Evolutionary conservation across 1,140 invertebrate genomes (phyloP), one percentile per base, ranked within the genome.

Genomic region (Oscheius sp.): DNA sequence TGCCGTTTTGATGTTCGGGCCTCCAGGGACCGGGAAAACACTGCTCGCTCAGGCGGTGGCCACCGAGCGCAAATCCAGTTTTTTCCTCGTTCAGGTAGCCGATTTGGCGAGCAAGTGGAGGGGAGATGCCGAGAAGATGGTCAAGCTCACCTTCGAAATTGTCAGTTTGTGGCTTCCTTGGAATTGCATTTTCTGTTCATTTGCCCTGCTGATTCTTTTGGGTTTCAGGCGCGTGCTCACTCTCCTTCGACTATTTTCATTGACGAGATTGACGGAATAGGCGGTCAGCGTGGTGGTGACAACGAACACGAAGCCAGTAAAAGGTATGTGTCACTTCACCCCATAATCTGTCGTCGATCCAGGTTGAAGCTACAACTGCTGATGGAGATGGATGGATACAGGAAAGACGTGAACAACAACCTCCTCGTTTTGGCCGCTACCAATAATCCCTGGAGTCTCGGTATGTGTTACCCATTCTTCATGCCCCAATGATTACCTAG

Each of bases 361-460:
- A 88, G 96, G 82, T 94, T 99, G 4, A 99, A 99, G 86, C 97
- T 94, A 0, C 96, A 99, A 87, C 88, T 99, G 67, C 88, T 99
- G 7, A 93, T 98, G 76, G 96, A 99, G 87, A 99, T 99, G 95
- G 97, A 99, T 88, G 97, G 79, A 20, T 78, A 38, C 36, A 23
- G 35, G 2, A 67, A 42, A n/a, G 77, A 82, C 35, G 66, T 32
- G 35, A 79, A 86, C n/a, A 90, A 92, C 87, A 90, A 95, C 20
- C 94, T 99, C 0, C 97, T 99, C 92, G 95, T 99, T 29, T 86
- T 99, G 77, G 96, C 95, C 7, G 97, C 97, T 10, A 99, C 97
- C 0, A 99, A 99, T 87, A 98, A 97, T 86, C 97, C 97, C 1
- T 99, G 95, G 96, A n/a, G n/a, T n/a, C n/a, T n/a, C n/a, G n/a